phyloP scores from a whole-genome alignment of 2,888 invertebrate species.

The Nemotelus pantherinus region DNA sequence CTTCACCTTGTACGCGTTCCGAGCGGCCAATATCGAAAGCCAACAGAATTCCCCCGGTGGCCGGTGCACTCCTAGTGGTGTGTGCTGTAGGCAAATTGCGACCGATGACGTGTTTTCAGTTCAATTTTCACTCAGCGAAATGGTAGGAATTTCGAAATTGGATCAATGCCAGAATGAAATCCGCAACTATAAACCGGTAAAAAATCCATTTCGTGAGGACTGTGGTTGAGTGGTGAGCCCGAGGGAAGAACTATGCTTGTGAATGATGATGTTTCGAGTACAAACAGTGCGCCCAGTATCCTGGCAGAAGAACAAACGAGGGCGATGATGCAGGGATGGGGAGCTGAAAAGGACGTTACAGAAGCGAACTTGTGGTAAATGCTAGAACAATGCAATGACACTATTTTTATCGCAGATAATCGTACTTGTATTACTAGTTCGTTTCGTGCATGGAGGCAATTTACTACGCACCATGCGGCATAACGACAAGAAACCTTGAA shows the following conservation, averaged over 20 bases:
- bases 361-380: not conserved
- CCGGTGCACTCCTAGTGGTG: too few species aligned
- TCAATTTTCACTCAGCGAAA: not conserved
- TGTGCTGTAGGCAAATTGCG: not conserved
- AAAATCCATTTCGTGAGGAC: not conserved
- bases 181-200: constrained; percentile 35
- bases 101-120: constrained; percentile 17
- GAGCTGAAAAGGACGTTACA: not conserved
- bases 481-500: constrained; percentile 1
- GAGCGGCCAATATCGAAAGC: too few species aligned
- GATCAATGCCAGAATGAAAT: constrained; percentile 38
- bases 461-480: constrained; percentile 22
- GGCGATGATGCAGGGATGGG: not conserved
- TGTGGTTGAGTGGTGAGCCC: too few species aligned
- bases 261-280: too few species aligned
- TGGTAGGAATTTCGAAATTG: constrained; percentile 19
- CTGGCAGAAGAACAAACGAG: not conserved
- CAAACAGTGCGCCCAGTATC: too few species aligned
- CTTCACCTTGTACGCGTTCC: not conserved
- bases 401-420: constrained; percentile 1
- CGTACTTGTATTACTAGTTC: not conserved
- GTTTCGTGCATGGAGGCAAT: constrained; percentile 20
- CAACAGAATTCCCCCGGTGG: too few species aligned
- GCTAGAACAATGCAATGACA: not conserved
- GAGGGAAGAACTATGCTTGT: too few species aligned